These are phyloP conservation scores for Nasonia oneida DNA, from an alignment of 2,888 invertebrate species.

Conservation along the genomic window DNA sequence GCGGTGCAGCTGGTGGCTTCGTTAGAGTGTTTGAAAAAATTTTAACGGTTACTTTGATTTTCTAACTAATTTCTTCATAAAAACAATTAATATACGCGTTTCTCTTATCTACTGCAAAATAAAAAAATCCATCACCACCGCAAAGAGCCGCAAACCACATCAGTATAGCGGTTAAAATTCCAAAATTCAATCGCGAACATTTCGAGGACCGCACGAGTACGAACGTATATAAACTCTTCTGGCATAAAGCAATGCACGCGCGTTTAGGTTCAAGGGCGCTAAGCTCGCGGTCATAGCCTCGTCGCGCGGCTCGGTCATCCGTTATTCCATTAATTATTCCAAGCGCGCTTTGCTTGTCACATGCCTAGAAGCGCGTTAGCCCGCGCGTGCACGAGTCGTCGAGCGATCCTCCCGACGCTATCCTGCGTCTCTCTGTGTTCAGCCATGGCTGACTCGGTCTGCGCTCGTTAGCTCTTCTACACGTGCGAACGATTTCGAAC, in stretches of 20 bases:
- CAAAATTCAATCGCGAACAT: neutral
- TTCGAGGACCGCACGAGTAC: neutral
- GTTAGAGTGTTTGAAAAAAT: too few species aligned
- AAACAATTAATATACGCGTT: too few species aligned
- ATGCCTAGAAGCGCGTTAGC: constrained; percentile 4
- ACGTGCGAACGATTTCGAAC: too few species aligned
- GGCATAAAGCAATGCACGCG: neutral
- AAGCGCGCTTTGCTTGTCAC: constrained; percentile 20
- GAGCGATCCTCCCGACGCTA: neutral
- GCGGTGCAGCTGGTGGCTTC: too few species aligned
- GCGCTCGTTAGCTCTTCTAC: too few species aligned
- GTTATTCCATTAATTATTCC: constrained; percentile 70
- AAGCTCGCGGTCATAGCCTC: constrained; percentile 69
- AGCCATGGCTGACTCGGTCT: too few species aligned
- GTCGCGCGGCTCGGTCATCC: constrained; percentile 61
- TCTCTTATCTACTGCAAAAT: too few species aligned
- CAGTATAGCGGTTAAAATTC: neutral
- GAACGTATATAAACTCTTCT: neutral
- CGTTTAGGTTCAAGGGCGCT: constrained; percentile 70
- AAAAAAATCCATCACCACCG: too few species aligned
- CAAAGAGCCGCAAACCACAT: neutral
- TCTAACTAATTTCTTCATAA: too few species aligned
- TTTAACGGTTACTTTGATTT: too few species aligned
- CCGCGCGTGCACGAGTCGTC: neutral
- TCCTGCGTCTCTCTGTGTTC: too few species aligned